A percentile compares a stretch with the other conserved stretches of the same genome.
These are phyloP conservation scores for Tachycineta bicolor DNA, from an alignment of 2,113 vertebrate species.

Conservation along the genomic window DNA sequence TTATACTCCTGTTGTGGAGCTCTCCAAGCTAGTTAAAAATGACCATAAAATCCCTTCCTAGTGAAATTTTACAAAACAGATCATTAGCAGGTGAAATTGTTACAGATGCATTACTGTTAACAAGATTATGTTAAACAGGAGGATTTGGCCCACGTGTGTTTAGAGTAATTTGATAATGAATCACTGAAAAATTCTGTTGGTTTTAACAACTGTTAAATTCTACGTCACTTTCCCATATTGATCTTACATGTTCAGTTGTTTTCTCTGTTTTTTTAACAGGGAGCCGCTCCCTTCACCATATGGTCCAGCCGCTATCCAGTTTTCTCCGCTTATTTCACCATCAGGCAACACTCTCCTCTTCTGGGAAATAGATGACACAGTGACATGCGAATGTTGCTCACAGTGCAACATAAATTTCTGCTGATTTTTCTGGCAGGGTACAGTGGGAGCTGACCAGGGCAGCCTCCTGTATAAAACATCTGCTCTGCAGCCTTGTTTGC, in stretches of 20 bases:
- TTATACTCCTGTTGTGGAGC: not conserved
- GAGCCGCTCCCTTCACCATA: not conserved
- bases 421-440: conserved; percentile 57
- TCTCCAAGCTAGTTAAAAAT: not conserved
- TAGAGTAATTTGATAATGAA: not conserved
- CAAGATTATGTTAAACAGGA: not conserved
- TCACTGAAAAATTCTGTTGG: not conserved
- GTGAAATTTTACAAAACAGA: not conserved
- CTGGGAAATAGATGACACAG: conserved; percentile 44
- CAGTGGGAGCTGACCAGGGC: not conserved
- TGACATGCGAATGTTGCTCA: conserved; percentile 25
- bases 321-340: conserved; percentile 28
- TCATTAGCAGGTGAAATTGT: not conserved
- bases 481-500: not conserved
- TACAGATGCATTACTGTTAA: not conserved
- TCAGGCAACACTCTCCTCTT: conserved; percentile 23
- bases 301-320: not conserved
- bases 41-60: not conserved
- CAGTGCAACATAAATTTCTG: conserved; percentile 16
- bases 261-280: not conserved
- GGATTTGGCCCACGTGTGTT: not conserved
- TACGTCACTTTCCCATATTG: not conserved
- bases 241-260: not conserved
- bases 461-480: conserved; percentile 47
- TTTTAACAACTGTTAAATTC: conserved; percentile 16